Evolutionary conservation across 2,888 invertebrate genomes (phyloP).

Genomic region (Caenorhabditis drosophilae): DNA sequence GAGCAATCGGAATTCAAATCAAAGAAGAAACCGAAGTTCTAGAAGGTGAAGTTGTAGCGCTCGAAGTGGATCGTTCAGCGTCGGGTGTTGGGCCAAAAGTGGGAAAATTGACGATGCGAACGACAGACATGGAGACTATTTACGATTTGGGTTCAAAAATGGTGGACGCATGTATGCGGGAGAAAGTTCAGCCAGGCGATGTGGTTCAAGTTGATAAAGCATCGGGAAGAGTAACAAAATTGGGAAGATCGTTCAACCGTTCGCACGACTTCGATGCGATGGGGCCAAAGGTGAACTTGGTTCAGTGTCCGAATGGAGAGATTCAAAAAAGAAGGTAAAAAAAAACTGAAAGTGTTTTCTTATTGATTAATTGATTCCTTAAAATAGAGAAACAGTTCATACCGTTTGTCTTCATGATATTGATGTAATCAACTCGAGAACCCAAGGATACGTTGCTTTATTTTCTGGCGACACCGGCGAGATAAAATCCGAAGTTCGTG

Average conservation of each 20-base stretch:
- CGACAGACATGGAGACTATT: conserved; percentile 99
- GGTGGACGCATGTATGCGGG: conserved; percentile 73
- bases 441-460: conserved; percentile 88
- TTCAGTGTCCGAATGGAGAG: conserved; percentile 97
- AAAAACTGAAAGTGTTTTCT: neutral
- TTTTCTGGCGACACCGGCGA: conserved; percentile 99
- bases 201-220: conserved; percentile 98
- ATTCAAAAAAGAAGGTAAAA: conserved; percentile 83
- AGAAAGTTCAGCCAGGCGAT: conserved; percentile 81
- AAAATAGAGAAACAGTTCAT: conserved; percentile 92
- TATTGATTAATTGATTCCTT: neutral
- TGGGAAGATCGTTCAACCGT: conserved; percentile 87
- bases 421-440: conserved; percentile 96
- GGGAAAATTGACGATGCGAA: conserved; percentile 88
- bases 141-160: conserved; percentile 86
- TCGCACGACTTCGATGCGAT: conserved; percentile 98
- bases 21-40: conserved; percentile 79
- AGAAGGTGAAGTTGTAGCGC: conserved; percentile 97
- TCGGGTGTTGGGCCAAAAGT: conserved; percentile 76
- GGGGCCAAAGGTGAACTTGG: conserved; percentile 82
- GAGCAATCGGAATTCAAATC: conserved; percentile 90
- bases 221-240: conserved; percentile 75
- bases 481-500: conserved; percentile 92
- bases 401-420: conserved; percentile 98
- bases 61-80: conserved; percentile 92